Base-by-base conservation (phyloP, 1,140 invertebrate genomes). In the Lepidurus couesii region DNA sequence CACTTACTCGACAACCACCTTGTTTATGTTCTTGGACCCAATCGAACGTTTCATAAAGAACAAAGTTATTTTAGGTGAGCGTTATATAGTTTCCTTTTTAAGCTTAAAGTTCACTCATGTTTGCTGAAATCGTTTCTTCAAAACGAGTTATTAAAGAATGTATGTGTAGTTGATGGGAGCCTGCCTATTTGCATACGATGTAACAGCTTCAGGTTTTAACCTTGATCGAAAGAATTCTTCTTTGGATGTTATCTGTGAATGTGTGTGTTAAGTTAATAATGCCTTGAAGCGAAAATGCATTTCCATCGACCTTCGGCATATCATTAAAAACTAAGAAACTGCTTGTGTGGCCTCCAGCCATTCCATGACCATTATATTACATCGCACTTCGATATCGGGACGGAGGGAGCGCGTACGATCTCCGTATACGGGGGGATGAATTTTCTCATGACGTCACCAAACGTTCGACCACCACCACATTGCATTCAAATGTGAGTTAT, bases 191-290 rank as follows among this genome's bases (percentile, higher is more conserved):
- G 7, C 53, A 65, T 65, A 21, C 6, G 6, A 16, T 65, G 53
- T 1, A n/a, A 65, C 13, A 16, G 21, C 53, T 65, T 9, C 6
- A 21, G 53, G 16, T 65, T 65, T 65, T 65, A 65, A 65, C 53
- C 53, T 65, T 65, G 53, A 16, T 21, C 7, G 21, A 65, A 7
- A 7, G 53, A 65, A 65, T 65, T 7, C 13, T 65, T 7, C 2
- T 7, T 65, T n/a, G 13, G 53, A 65, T 16, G 16, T 65, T 65
- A 65, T 16, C 1, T 65, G 53, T n/a, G 53, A n/a, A 65, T 21
- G 13, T 65, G 53, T 65, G 53, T 65, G 53, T 65, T 65, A 65
- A 65, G 53, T 65, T 65, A 65, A 16, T 65, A 65, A 65, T 65
- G 53, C 53, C 53, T 65, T 65, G 16, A 21, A 65, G 53, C 9